phyloP scores from a whole-genome alignment of 1,140 invertebrate species.

The Ceratina calcarata region DNA sequence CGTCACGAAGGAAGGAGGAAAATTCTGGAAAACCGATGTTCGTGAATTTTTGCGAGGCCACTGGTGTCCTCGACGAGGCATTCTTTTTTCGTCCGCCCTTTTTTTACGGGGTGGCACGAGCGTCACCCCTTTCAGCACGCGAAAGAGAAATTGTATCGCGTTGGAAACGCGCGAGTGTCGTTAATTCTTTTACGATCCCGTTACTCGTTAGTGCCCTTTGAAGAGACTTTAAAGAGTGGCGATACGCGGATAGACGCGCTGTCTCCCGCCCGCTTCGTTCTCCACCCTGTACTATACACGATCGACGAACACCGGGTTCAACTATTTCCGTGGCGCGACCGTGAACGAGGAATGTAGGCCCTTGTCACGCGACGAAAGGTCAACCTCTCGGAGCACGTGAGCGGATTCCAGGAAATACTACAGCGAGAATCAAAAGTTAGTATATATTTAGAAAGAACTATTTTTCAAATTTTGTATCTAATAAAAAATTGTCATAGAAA shows the following conservation, averaged over 20 bases:
- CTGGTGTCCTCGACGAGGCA: neutral
- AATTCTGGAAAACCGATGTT: neutral
- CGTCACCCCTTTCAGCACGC: neutral
- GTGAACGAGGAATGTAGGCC: constrained; percentile 34
- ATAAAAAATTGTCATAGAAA: no score
- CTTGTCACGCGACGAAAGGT: constrained; percentile 51
- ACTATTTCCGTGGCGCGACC: constrained; percentile 48
- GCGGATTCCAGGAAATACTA: constrained; percentile 16
- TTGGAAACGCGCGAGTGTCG: constrained; percentile 25
- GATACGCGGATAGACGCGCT: constrained; percentile 25
- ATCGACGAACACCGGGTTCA: neutral
- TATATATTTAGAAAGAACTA: no score
- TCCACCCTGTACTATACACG: neutral
- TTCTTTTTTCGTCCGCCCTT: neutral
- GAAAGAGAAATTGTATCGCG: constrained; percentile 22
- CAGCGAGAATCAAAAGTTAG: no score
- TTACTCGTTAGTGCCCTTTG: constrained; percentile 40
- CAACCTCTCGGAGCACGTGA: constrained; percentile 42
- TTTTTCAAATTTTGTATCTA: no score
- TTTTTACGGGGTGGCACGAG: neutral
- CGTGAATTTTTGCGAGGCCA: neutral
- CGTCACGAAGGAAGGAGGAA: neutral
- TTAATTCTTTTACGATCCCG: constrained; percentile 47
- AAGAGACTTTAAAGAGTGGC: constrained; percentile 26
- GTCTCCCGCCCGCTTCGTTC: neutral